Percentiles rank a stretch among this genome's conserved stretches.
phyloP scores from a whole-genome alignment of 2,888 invertebrate genomes.

The Tachina grossa region DNA sequence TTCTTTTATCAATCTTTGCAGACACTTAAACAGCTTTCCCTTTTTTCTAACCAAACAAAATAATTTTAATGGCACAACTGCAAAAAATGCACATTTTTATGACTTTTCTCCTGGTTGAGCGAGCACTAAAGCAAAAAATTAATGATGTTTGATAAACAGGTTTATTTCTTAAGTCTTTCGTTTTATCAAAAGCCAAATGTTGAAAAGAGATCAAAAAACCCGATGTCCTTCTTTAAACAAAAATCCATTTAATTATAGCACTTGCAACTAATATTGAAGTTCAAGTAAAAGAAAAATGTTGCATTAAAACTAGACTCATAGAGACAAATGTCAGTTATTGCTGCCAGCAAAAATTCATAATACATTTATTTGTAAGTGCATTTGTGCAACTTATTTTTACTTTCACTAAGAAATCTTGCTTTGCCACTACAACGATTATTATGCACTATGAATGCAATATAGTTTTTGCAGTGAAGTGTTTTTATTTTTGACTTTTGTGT shows the following conservation, averaged over 20 bases:
- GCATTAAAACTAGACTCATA: constrained; percentile 29
- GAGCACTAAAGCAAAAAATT: neutral
- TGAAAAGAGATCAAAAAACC: constrained; percentile 28
- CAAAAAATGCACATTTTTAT: constrained; percentile 3
- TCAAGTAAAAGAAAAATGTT: constrained; percentile 51
- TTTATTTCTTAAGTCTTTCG: constrained; percentile 41
- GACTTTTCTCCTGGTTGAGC: neutral
- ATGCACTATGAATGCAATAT: constrained; percentile 13
- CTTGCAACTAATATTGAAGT: constrained; percentile 67
- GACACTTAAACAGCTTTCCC: too few species aligned
- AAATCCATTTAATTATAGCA: constrained; percentile 62
- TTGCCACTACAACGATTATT: constrained; percentile 26
- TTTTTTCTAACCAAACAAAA: neutral
- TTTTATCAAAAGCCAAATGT: neutral
- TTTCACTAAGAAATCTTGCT: constrained; percentile 66
- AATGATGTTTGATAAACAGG: neutral
- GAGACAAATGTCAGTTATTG: constrained; percentile 43
- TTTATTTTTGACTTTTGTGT: neutral
- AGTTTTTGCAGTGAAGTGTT: neutral
- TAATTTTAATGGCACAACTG: neutral
- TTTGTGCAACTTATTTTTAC: constrained; percentile 49
- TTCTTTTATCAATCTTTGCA: too few species aligned
- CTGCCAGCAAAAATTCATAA: constrained; percentile 20
- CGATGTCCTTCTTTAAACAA: constrained; percentile 61
- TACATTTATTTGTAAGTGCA: neutral